phyloP scores from a whole-genome alignment of 2,113 vertebrate species.

The Gambusia holbrooki region DNA sequence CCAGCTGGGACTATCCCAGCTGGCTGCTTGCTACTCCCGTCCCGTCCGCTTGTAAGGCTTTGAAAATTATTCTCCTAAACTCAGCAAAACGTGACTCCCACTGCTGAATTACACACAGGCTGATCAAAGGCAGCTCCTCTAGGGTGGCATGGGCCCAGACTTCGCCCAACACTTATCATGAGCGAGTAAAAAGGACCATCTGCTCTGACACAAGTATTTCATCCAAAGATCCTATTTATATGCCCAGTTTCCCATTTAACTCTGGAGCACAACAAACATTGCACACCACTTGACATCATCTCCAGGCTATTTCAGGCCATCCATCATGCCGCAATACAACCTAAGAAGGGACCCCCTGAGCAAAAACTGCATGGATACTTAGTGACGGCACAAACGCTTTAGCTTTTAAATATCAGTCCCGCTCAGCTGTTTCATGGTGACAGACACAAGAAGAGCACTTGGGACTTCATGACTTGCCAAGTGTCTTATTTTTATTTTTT shows the following conservation, averaged over 20 bases:
- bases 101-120: conserved; percentile 52
- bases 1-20: conserved; percentile 39
- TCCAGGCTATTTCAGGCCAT: conserved; percentile 67
- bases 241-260: conserved; percentile 70
- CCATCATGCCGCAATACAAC: conserved; percentile 40
- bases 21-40: conserved; percentile 49
- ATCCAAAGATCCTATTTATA: conserved; percentile 77
- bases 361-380: conserved; percentile 45
- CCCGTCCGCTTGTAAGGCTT: conserved; percentile 39
- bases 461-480: conserved; percentile 34
- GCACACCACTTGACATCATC: conserved; percentile 66
- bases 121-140: conserved; percentile 68
- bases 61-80: conserved; percentile 68
- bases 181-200: conserved; percentile 39
- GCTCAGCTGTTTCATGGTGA: conserved; percentile 58
- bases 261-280: conserved; percentile 72
- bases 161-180: conserved; percentile 42
- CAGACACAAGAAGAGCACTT: conserved; percentile 55
- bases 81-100: conserved; percentile 70
- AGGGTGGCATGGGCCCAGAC: conserved; percentile 47
- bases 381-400: conserved; percentile 45
- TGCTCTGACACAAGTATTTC: conserved; percentile 48
- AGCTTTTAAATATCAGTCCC: conserved; percentile 45
- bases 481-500: conserved; percentile 32
- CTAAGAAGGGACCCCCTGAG: conserved; percentile 50